Conservation (phyloP, 2,888 invertebrate genomes). For the Geotrupes spiniger region DNA sequence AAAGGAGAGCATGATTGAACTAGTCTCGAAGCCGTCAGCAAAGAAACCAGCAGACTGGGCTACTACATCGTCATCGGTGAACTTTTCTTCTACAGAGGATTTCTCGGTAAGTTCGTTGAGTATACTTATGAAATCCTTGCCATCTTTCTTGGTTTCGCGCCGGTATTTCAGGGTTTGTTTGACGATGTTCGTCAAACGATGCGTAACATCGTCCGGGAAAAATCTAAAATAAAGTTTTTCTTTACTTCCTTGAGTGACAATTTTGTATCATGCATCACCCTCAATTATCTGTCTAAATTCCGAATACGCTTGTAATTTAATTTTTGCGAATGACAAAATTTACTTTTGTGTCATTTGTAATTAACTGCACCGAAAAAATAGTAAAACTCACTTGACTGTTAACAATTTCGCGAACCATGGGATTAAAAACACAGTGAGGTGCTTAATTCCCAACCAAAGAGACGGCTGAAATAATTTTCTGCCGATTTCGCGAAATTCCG, state of each 20-base stretch:
- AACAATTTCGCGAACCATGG: slow-evolving; percentile 26
- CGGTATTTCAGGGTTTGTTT: slow-evolving; percentile 43
- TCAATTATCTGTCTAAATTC: too few relatives aligned
- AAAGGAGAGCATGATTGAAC: slow-evolving; percentile 46
- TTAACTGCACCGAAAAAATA: too few relatives aligned
- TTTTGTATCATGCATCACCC: too few relatives aligned
- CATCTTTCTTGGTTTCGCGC: slow-evolving; percentile 41
- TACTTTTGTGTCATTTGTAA: too few relatives aligned
- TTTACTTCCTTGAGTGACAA: too few relatives aligned
- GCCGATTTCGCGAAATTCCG: slow-evolving; percentile 36
- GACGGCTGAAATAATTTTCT: slow-evolving; percentile 39
- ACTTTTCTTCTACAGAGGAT: slow-evolving; percentile 20
- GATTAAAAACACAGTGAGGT: slow-evolving; percentile 32
- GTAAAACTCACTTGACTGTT: background rate
- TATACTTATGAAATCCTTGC: slow-evolving; percentile 50
- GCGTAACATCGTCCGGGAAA: slow-evolving; percentile 29
- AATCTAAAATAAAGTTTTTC: slow-evolving; percentile 27
- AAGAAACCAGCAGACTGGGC: slow-evolving; percentile 49
- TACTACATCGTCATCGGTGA: slow-evolving; percentile 37
- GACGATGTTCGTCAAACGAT: slow-evolving; percentile 42
- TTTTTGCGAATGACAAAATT: too few relatives aligned
- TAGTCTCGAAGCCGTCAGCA: slow-evolving; percentile 52
- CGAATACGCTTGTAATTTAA: too few relatives aligned
- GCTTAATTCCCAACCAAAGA: slow-evolving; percentile 26
- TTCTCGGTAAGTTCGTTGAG: slow-evolving; percentile 39